phyloP scores from a whole-genome alignment of 2,113 vertebrate species.

The Ptychochromis oligacanthus region DNA sequence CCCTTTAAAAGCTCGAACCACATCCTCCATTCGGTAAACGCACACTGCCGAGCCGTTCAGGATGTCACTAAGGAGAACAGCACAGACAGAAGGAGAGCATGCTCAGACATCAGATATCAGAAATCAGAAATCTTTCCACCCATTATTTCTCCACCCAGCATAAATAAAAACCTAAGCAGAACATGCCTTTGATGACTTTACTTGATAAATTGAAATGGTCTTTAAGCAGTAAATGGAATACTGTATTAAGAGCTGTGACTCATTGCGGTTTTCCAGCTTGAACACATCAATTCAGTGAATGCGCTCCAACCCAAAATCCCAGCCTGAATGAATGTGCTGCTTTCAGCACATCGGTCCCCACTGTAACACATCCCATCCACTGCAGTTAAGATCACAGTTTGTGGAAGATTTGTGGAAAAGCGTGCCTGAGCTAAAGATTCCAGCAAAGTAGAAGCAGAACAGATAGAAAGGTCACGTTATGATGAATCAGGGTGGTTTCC shows the following conservation, averaged over 20 bases:
- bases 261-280: slow-evolving; percentile 48
- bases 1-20: slow-evolving; percentile 82
- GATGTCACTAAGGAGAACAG: slow-evolving; percentile 73
- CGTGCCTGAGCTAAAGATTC: neutral
- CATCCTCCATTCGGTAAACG: slow-evolving; percentile 83
- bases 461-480: neutral
- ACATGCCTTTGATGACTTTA: neutral
- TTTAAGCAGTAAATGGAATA: slow-evolving; percentile 22
- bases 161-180: neutral
- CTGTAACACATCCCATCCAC: slow-evolving; percentile 7
- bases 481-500: slow-evolving; percentile 16
- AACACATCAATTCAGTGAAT: slow-evolving; percentile 36
- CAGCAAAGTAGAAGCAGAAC: slow-evolving; percentile 1
- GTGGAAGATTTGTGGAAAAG: slow-evolving; percentile 1
- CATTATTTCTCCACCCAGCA: neutral
- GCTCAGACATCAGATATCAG: neutral
- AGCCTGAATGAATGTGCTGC: slow-evolving; percentile 25
- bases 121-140: neutral
- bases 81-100: neutral
- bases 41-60: slow-evolving; percentile 84
- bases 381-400: slow-evolving; percentile 21
- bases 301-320: slow-evolving; percentile 14
- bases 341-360: slow-evolving; percentile 28
- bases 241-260: slow-evolving; percentile 41
- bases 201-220: neutral